Percentiles rank a stretch among this genome's conserved stretches.
These are phyloP conservation scores for Leptinotarsa haldemani DNA, from an alignment of 2,888 invertebrate genomes.

Conservation along the genomic window DNA sequence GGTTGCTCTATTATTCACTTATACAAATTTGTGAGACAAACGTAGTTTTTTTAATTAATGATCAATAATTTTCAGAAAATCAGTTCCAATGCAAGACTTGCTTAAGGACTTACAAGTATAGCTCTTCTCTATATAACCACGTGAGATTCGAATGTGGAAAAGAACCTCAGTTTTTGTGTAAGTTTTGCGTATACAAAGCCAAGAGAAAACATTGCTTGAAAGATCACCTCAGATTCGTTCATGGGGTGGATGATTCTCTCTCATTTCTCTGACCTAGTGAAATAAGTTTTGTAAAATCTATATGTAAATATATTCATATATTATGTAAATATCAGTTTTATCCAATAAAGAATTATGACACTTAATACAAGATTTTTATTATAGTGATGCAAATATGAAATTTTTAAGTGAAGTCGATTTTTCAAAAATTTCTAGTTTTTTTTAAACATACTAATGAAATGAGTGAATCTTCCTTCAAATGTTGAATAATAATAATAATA, in stretches of 20 bases:
- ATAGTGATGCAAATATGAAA: no score
- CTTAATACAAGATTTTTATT: no score
- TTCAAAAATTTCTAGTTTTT: no score
- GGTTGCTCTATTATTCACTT: slow-evolving; percentile 64
- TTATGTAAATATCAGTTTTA: no score
- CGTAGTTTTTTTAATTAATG: no score
- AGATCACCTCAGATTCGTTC: slow-evolving; percentile 37
- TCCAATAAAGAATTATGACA: no score
- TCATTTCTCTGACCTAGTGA: background rate
- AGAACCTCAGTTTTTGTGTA: slow-evolving; percentile 80
- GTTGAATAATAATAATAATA: no score
- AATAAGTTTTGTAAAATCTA: background rate
- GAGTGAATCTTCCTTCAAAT: no score
- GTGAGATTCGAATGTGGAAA: slow-evolving; percentile 69
- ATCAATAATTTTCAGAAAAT: background rate
- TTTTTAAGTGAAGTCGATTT: no score
- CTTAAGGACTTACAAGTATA: slow-evolving; percentile 39
- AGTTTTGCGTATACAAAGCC: slow-evolving; percentile 80
- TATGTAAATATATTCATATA: no score
- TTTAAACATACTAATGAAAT: no score
- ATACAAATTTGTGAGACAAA: no score
- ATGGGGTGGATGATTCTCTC: slow-evolving; percentile 21
- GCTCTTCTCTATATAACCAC: slow-evolving; percentile 44
- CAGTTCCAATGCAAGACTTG: slow-evolving; percentile 1
- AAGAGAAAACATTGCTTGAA: slow-evolving; percentile 70